Percentiles rank a stretch among this genome's conserved stretches.
Conservation (phyloP, 2,888 invertebrate species). For the Allygus modestus region DNA sequence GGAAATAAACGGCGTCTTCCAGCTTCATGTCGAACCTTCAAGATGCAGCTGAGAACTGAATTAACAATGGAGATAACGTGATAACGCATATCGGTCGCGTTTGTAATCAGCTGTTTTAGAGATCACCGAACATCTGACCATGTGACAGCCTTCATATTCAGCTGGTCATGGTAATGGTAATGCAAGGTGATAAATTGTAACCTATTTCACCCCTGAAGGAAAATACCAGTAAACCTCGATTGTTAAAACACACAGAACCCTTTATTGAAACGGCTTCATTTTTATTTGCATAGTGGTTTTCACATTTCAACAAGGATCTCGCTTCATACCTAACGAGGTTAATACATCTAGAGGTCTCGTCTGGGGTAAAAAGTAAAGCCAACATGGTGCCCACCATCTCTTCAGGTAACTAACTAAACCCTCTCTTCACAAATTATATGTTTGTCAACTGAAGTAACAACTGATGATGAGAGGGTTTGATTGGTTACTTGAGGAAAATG, state of each 20-base stretch:
- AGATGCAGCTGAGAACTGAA: neutral
- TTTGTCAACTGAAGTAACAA: no score
- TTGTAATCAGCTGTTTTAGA: slow-evolving; percentile 9
- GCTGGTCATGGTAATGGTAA: slow-evolving; percentile 9
- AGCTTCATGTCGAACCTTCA: slow-evolving; percentile 1
- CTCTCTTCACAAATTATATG: no score
- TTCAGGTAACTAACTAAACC: no score
- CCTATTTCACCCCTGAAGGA: neutral
- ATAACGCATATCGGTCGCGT: neutral
- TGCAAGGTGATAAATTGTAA: neutral
- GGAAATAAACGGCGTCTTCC: neutral
- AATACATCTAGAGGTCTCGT: no score
- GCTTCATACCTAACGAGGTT: no score
- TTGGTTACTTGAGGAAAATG: no score
- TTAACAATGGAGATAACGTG: slow-evolving; percentile 7
- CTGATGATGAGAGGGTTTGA: no score
- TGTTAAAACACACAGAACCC: neutral
- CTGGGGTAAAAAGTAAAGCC: no score
- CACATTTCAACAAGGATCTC: no score
- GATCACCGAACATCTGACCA: neutral
- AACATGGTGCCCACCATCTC: no score
- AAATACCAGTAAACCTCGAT: neutral
- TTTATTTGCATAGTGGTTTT: no score
- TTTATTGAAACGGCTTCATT: no score
- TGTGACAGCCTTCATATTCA: neutral